Percentiles rank a stretch among this genome's conserved stretches.
These are phyloP conservation scores for Polypedilum pembai DNA, from an alignment of 1,140 invertebrate genomes.

Conservation along the genomic window DNA sequence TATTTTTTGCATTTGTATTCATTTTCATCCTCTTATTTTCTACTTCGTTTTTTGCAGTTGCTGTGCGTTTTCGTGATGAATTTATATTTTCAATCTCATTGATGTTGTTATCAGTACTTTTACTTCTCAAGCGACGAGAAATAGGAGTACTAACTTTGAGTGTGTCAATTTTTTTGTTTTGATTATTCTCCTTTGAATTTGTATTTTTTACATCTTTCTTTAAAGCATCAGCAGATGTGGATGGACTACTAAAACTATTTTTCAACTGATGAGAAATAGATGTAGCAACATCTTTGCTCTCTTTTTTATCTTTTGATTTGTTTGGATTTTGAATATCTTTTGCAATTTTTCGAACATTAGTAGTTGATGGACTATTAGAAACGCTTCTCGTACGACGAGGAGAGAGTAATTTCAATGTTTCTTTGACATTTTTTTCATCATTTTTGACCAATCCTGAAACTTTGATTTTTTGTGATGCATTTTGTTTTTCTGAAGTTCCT, in stretches of 20 bases:
- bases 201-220: not conserved
- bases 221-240: too few relatives aligned
- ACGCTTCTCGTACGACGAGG: not conserved
- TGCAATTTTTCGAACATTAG: not conserved
- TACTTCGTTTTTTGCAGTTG: conserved; percentile 28
- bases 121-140: not conserved
- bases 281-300: not conserved
- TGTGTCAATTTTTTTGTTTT: not conserved
- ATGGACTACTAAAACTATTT: too few relatives aligned
- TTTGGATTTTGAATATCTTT: not conserved
- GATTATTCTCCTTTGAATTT: not conserved
- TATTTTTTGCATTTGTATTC: not conserved
- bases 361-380: not conserved
- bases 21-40: too few relatives aligned
- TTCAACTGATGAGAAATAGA: not conserved
- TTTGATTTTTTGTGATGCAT: conserved; percentile 29
- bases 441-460: not conserved
- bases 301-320: not conserved
- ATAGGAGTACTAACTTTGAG: too few relatives aligned
- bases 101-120: not conserved
- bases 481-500: conserved; percentile 36
- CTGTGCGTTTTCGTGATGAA: not conserved
- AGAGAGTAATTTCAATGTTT: not conserved
- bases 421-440: not conserved
- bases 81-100: not conserved